These are phyloP conservation scores for Cryptomyrus ogoouensis DNA, from an alignment of 2,113 vertebrate genomes.

Conservation along the genomic window DNA sequence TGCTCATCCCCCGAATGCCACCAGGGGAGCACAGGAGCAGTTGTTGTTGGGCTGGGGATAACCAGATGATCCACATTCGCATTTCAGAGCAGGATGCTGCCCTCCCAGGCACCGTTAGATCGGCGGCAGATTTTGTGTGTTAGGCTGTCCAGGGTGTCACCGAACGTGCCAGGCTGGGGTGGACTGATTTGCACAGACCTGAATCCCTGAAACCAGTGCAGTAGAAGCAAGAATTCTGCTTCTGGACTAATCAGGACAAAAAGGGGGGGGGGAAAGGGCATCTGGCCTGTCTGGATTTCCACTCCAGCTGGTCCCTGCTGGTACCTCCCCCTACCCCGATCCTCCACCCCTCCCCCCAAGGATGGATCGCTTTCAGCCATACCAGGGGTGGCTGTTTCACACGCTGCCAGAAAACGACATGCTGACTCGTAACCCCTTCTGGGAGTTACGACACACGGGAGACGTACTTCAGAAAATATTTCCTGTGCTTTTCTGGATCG, in stretches of 20 bases:
- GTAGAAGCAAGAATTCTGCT: background rate
- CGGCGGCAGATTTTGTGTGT: background rate
- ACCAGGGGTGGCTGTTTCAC: background rate
- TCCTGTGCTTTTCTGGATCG: background rate
- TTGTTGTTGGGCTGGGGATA: background rate
- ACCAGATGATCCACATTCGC: background rate
- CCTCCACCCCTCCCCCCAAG: background rate
- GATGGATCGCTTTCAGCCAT: background rate
- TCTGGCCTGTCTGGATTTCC: background rate
- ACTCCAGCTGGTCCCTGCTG: background rate
- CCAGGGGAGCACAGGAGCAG: background rate
- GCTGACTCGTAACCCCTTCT: background rate
- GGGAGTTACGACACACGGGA: background rate
- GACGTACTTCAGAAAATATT: background rate
- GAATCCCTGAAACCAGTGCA: background rate
- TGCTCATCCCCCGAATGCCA: background rate
- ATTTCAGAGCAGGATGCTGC: background rate
- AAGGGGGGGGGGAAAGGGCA: background rate
- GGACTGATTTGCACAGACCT: background rate
- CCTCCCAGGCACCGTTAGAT: background rate
- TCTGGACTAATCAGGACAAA: background rate
- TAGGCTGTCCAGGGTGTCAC: background rate
- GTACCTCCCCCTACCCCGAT: background rate
- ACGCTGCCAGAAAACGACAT: background rate
- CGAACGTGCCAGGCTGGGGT: background rate